Evolutionary conservation across 2,888 invertebrate genomes (phyloP).

Genomic region (Formica aserva): DNA sequence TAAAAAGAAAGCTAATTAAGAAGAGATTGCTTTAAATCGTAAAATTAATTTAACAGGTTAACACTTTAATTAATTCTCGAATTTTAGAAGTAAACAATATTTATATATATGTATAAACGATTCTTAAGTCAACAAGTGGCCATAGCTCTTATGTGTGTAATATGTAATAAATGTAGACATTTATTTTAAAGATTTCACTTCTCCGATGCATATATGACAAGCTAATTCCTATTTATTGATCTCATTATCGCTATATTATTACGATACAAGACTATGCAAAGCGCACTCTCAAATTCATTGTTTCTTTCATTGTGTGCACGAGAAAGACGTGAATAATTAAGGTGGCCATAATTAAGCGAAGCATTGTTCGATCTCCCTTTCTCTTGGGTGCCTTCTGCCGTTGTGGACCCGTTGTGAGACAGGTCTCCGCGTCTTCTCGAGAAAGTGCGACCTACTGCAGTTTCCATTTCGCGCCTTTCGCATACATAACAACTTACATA

Average conservation of each 20-base stretch:
- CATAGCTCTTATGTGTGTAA: background rate
- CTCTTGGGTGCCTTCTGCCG: slow-evolving; percentile 25
- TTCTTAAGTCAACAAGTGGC: background rate
- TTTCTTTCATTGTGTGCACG: slow-evolving; percentile 34
- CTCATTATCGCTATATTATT: slow-evolving; percentile 27
- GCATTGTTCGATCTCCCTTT: slow-evolving; percentile 62
- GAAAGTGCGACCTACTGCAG: slow-evolving; percentile 66
- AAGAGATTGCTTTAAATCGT: background rate
- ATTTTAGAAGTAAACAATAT: background rate
- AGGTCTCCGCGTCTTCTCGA: slow-evolving; percentile 59
- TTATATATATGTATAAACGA: background rate
- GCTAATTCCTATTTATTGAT: slow-evolving; percentile 38
- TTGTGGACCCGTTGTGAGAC: slow-evolving; percentile 63
- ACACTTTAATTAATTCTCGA: background rate
- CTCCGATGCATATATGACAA: background rate
- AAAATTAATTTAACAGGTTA: background rate
- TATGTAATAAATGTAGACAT: background rate
- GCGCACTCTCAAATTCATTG: slow-evolving; percentile 43
- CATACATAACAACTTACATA: slow-evolving; percentile 58
- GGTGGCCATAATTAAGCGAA: slow-evolving; percentile 64
- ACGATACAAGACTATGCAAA: background rate
- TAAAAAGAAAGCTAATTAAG: background rate
- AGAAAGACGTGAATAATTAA: slow-evolving; percentile 61
- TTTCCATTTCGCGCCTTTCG: slow-evolving; percentile 65
- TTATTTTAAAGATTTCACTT: slow-evolving; percentile 7